These are phyloP conservation scores for Lophotriccus pileatus DNA, from an alignment of 2,797 vertebrate species.

Conservation along the genomic window DNA sequence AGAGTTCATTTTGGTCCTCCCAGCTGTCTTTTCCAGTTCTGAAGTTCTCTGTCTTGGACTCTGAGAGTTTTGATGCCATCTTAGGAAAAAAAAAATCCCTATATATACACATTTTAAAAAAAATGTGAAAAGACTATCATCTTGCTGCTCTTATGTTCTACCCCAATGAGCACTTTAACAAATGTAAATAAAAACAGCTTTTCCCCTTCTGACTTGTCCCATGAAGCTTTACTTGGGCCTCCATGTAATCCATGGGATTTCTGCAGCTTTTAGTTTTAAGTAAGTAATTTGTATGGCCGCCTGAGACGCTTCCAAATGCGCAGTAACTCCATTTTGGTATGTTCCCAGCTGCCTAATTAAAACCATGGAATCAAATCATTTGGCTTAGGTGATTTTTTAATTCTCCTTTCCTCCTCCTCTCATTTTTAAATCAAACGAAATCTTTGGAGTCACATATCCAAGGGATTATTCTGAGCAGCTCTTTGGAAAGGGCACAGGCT, in stretches of 20 bases:
- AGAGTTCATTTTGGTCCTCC: neutral
- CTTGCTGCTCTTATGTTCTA: conserved; percentile 27
- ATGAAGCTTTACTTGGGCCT: conserved; percentile 46
- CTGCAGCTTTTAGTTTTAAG: conserved; percentile 68
- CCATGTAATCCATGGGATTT: conserved; percentile 69
- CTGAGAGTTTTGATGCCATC: neutral
- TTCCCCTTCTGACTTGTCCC: conserved; percentile 46
- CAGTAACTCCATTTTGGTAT: conserved; percentile 11
- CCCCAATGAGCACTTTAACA: conserved; percentile 41
- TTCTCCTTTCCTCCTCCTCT: neutral
- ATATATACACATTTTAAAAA: neutral
- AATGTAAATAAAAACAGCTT: conserved; percentile 70
- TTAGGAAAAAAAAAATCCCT: neutral
- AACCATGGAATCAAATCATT: conserved; percentile 35
- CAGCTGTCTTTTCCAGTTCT: neutral
- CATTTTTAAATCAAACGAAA: conserved; percentile 3
- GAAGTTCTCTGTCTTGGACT: neutral
- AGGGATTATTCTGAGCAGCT: conserved; percentile 4
- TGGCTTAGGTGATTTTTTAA: conserved; percentile 19
- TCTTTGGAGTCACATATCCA: neutral
- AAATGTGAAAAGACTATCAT: neutral
- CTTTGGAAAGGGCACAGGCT: conserved; percentile 11
- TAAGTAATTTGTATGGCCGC: conserved; percentile 68
- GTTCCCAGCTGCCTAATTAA: conserved; percentile 55
- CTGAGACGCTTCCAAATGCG: conserved; percentile 65